Base-by-base conservation (phyloP, 2,888 invertebrate species). In the Tetanocera ferruginea region DNA sequence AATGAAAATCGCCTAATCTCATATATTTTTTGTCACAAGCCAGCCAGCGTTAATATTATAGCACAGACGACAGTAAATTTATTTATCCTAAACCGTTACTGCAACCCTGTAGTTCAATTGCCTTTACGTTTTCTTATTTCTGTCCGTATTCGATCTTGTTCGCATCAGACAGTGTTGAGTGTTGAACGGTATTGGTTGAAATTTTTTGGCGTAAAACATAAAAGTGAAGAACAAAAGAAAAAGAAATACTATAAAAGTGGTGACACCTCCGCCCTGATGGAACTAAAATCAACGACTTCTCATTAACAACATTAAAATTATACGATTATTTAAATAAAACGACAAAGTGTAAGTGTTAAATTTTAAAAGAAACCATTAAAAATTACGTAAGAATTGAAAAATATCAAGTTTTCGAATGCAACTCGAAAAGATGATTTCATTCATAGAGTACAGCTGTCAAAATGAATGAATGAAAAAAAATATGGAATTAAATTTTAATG, bases 211-310 rank as follows among this genome's bases (percentile, higher is more conserved):
- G 34, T 67, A 31, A 5, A 55, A n/a, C 9, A 4, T 37, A 66
- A n/a, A 25, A 28, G 31, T 17, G 31, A 64, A 28, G 11, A 14
- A 28, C 17, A 64, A 75, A 62, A 75, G 67, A 71, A 77, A 74
- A 62, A 69, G 19, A 49, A 28, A 73, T 55, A 55, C 43, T 19
- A 69, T 66, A 76, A 72, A 76, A 75, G 43, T 75, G 73, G 70
- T 70, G 62, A 80, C 82, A 78, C 67, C 80, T 81, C 83, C 85
- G 81, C 87, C 88, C 89, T 88, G 86, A 88, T 89, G 88, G 87
- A 86, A 88, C 81, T 86, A 84, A 83, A 85, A 84, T 83, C 77
- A 78, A 66, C 79, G 77, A 86, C 84, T 83, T 83, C 74, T 77
- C 74, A 82, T 81, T 81, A 78, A 85, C 84, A 84, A 79, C 71